Base-by-base conservation (phyloP, 92 coral and sea anemone species). In the Muricea muricata region DNA sequence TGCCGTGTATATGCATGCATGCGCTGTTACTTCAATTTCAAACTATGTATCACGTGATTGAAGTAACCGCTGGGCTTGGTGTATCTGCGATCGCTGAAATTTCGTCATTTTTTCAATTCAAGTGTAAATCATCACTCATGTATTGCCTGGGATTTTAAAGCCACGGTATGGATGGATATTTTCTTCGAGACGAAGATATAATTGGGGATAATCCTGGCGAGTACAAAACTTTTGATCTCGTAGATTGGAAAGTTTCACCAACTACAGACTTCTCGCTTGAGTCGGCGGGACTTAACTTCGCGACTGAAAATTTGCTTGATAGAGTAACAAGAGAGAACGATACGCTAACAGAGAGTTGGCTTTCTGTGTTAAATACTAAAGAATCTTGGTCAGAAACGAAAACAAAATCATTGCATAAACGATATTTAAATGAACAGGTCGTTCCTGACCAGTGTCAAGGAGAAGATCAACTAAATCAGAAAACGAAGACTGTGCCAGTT, bases 391-490 rank as follows among this genome's bases (percentile, higher is more conserved):
- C 61, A 48, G 21, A 47, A 32, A 75, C 30, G 48, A 14, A 20
- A 37, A 34, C 25, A 17, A 78, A 39, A 18, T 35, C 70, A 26
- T 78, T 58, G 25, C n/a, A 58, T 18, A 54, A 78, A 46, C n/a
- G 70, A 37, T 34, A 55, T 35, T 78, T 78, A 40, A 78, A 31
- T 55, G 83, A 78, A 21, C 83, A 78, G 83, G 83, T 78, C 13
- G 83, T 78, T 37, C 83, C 83, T 37, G 83, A 55, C 23, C 83
- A 78, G 58, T 34, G 31, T n/a, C 54, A 34, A 13, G 39, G 15
- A 17, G 28, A 18, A 39, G 82, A 77, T 14, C 1, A 13, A 7
- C 9, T 23, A 25, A 30, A 41, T 24, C 61, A 52, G 28, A 48
- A 56, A 26, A n/a, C 11, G 32, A 29, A 32, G 15, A 40, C 30